Percentiles rank a stretch among this genome's conserved stretches.
Evolutionary conservation across 2,113 vertebrate genomes (phyloP).

Genomic region (Stegastes partitus): DNA sequence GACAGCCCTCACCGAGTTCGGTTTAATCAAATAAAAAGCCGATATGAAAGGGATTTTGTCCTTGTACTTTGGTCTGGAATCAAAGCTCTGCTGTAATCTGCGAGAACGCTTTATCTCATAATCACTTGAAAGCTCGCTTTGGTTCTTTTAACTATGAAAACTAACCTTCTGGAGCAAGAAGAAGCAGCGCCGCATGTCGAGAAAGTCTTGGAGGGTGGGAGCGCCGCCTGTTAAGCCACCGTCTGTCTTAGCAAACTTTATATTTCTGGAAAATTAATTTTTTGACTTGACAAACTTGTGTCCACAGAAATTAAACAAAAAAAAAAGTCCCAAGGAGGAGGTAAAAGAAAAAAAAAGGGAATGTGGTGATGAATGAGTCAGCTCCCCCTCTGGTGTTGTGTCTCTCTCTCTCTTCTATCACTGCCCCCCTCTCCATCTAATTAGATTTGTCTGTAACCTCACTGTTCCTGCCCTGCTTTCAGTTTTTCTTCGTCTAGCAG

Average conservation of each 20-base stretch:
- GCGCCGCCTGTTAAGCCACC: slow-evolving; percentile 41
- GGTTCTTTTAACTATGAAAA: slow-evolving; percentile 50
- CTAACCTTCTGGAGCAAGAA: slow-evolving; percentile 52
- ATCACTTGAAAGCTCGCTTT: slow-evolving; percentile 60
- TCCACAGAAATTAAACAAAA: slow-evolving; percentile 32
- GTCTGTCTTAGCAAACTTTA: slow-evolving; percentile 42
- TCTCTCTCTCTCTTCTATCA: slow-evolving; percentile 38
- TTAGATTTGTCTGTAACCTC: slow-evolving; percentile 76
- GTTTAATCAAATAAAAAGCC: slow-evolving; percentile 42
- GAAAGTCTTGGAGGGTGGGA: slow-evolving; percentile 16
- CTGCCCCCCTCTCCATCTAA: slow-evolving; percentile 68
- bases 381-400: slow-evolving; percentile 32
- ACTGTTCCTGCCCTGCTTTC: slow-evolving; percentile 59
- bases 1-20: slow-evolving; percentile 16
- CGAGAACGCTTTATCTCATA: slow-evolving; percentile 26
- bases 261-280: slow-evolving; percentile 24
- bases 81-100: slow-evolving; percentile 44
- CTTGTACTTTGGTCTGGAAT: slow-evolving; percentile 58
- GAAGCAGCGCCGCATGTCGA: slow-evolving; percentile 28
- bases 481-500: slow-evolving; percentile 66
- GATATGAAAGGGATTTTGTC: slow-evolving; percentile 54
- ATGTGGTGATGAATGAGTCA: slow-evolving; percentile 52
- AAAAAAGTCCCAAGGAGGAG: slow-evolving; percentile 43
- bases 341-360: slow-evolving; percentile 44
- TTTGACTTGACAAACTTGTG: slow-evolving; percentile 49